Evolutionary conservation across 2,888 invertebrate species (phyloP), one percentile per base, ranked within the genome.

Genomic region (Lycaena phlaeas): DNA sequence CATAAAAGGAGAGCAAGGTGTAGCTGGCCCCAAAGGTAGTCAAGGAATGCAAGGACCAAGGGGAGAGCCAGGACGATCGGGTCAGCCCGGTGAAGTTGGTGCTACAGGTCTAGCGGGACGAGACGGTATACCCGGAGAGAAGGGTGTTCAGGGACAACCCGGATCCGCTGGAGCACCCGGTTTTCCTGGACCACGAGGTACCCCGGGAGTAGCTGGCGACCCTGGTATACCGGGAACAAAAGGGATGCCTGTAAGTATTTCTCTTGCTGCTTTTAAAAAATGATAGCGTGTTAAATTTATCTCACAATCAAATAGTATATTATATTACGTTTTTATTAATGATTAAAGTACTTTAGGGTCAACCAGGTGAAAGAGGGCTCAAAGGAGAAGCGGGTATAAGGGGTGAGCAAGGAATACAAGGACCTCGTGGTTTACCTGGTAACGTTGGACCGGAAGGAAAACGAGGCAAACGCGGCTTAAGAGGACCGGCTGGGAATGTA

Each of bases 111-210:
- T 88, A 9, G 76, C 91, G n/a, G 95, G 94, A 7, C 90, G 90
- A 68, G 94, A 94, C 63, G 95, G 95, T 2, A 68, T 82, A n/a
- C 86, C 89, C 0, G 94, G 94, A 26, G 94, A 94, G 53, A 94
- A 94, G 59, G 95, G 95, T 15, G 87, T 87, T 26, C 81, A 88
- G 29, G 96, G 96, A 10, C 85, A 89, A 41, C 68, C 86, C 7
- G 94, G 94, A n/a, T 66, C 88, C 1, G 72, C 89, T 3, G 94
- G 94, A 0, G 87, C 90, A 1, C 92, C 93, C 59, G 96, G 95
- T 2, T 94, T 94, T 64, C 93, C 93, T 0, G 95, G 95, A 12
- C 88, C 91, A 1, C 85, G 93, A 54, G 95, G 95, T 7, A 87
- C 89, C 2, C 91, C 93, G 2, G 95, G 94, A 17, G 62, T 89